Percentiles rank a stretch among this genome's conserved stretches.
Conservation (phyloP, 1,140 invertebrate genomes). For the Ooceraea biroi region DNA sequence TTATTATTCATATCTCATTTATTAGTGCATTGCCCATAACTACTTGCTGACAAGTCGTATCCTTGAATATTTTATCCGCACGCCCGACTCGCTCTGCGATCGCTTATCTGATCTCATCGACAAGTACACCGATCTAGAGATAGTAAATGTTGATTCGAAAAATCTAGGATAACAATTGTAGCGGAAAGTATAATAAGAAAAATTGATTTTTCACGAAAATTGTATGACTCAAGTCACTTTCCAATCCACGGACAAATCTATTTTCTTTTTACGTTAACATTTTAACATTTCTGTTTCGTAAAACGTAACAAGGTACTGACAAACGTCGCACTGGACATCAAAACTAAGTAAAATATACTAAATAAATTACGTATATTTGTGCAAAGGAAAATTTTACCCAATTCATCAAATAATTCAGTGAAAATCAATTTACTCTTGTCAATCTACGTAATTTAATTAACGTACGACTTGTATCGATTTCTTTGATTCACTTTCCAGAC, state of each 20-base stretch:
- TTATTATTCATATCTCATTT: conserved; percentile 41
- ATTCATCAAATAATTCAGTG: too few species aligned
- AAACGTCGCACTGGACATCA: too few species aligned
- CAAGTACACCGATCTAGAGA: conserved; percentile 17
- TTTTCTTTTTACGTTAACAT: neutral
- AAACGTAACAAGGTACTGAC: neutral
- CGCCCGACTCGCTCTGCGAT: neutral
- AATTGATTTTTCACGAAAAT: neutral
- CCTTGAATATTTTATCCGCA: conserved; percentile 55
- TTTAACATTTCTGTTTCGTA: neutral
- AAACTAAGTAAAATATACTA: too few species aligned
- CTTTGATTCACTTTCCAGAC: too few species aligned
- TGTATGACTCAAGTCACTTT: neutral
- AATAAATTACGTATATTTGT: too few species aligned
- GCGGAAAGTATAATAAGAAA: neutral
- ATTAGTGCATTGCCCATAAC: conserved; percentile 30
- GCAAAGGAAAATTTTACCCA: too few species aligned
- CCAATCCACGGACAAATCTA: neutral
- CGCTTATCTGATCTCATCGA: conserved; percentile 22
- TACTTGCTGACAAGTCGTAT: conserved; percentile 14
- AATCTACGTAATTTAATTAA: too few species aligned
- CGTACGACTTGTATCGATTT: too few species aligned
- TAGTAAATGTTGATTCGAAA: conserved; percentile 15
- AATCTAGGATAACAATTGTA: neutral
- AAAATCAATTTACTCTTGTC: too few species aligned